Evolutionary conservation across 2,888 invertebrate genomes (phyloP).

Genomic region (Cantharis lateralis): DNA sequence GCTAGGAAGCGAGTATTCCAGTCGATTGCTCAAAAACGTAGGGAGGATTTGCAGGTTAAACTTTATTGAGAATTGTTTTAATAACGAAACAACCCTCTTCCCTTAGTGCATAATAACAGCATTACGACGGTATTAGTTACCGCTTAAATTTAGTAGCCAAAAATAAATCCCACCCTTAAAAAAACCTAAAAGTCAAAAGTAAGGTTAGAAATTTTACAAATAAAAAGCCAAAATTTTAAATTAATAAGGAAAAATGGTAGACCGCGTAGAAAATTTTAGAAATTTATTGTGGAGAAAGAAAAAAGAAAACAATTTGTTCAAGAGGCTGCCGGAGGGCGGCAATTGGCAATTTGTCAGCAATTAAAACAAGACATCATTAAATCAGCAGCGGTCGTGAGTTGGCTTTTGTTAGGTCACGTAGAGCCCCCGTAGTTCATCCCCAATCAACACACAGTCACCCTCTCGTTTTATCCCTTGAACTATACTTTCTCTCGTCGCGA

Average conservation of each 20-base stretch:
- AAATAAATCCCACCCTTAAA: neutral
- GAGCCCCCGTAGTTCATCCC: conserved; percentile 44
- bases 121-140: neutral
- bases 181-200: too few relatives aligned
- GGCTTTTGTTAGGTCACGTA: conserved; percentile 58
- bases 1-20: conserved; percentile 22
- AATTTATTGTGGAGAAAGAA: neutral
- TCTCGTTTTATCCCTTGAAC: conserved; percentile 28
- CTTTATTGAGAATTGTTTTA: conserved; percentile 37
- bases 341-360: conserved; percentile 59
- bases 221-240: neutral
- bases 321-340: conserved; percentile 37
- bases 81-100: conserved; percentile 25
- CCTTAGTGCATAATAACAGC: conserved; percentile 8
- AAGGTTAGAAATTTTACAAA: neutral
- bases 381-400: conserved; percentile 53
- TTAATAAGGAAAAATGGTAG: neutral
- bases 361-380: conserved; percentile 59
- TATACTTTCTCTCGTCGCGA: conserved; percentile 30
- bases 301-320: conserved; percentile 31
- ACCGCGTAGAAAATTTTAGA: neutral
- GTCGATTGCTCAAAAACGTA: conserved; percentile 31
- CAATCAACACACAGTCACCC: conserved; percentile 33
- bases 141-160: neutral
- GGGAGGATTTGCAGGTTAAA: conserved; percentile 26